Evolutionary conservation across 2,888 invertebrate genomes (phyloP), one percentile per base, ranked within the genome.

Genomic region (Vanessa cardui): DNA sequence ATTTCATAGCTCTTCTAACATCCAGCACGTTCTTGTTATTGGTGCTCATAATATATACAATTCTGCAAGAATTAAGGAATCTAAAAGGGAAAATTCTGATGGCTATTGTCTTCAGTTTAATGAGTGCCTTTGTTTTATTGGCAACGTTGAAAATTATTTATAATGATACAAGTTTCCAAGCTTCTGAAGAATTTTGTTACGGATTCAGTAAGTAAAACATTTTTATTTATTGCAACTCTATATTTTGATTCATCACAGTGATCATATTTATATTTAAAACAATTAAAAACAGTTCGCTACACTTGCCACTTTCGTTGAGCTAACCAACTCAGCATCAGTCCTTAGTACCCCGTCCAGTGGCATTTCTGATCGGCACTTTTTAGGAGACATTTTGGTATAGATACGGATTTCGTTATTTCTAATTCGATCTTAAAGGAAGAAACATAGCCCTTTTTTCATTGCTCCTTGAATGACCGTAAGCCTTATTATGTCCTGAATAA

Each of bases 31-130:
- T 56, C 12, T 12, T 56, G 9, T 39, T 56, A 18, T 8, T 56
- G 18, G 20, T 39, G 18, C 56, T 56, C 4, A 39, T 56, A 39
- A 39, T 56, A 39, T 56, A 56, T 18, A 8, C n/a, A 9, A 4
- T 56, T 39, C 6, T 56, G 18, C 3, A 33, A 56, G 39, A 56
- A 31, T 26, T 56, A 54, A 31, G 54, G n/a, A 54, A 54, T 20
- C n/a, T 54, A 6, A 16, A 31, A 7, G 54, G 54, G 6, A n/a
- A 31, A 31, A 6, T 54, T 54, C 31, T 54, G 0, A 54, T 54
- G 33, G 26, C 31, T 2, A 2, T 3, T 1, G 33, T 54, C 1
- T n/a, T 54, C n/a, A 54, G 54, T 54, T 31, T 54, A 31, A 1
- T 54, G 2, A 3, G n/a, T 31, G 31, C 54, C 31, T 54, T 31